These are phyloP conservation scores for Sphecodes monilicornis DNA, from an alignment of 2,888 invertebrate genomes.

Conservation along the genomic window DNA sequence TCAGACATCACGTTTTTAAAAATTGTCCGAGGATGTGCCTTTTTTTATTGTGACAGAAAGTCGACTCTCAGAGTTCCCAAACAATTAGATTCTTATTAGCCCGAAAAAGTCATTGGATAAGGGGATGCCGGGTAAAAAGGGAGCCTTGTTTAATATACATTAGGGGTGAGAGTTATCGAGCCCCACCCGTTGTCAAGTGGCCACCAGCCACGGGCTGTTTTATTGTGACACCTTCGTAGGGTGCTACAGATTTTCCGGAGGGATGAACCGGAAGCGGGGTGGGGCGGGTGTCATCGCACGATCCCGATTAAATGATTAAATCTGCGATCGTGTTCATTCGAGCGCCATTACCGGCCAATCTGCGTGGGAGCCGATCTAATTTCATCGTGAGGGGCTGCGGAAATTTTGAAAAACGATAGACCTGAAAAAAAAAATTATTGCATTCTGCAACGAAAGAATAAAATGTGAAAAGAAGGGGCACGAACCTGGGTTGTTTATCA, in stretches of 20 bases:
- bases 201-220: constrained; percentile 78
- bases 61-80: constrained; percentile 62
- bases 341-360: constrained; percentile 80
- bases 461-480: no score
- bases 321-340: constrained; percentile 75
- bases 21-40: no score
- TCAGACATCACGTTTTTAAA: no score
- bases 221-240: constrained; percentile 79
- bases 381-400: not conserved
- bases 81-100: constrained; percentile 75
- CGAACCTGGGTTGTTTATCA: no score
- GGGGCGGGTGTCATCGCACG: constrained; percentile 67
- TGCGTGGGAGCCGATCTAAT: constrained; percentile 77
- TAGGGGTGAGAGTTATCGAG: constrained; percentile 71
- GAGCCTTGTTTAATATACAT: constrained; percentile 73
- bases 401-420: not conserved
- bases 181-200: constrained; percentile 78
- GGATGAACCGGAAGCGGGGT: constrained; percentile 53
- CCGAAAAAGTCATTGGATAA: constrained; percentile 36
- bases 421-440: not conserved
- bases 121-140: constrained; percentile 37
- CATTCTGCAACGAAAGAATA: no score
- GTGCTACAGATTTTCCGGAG: constrained; percentile 68
- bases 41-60: not conserved
- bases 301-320: constrained; percentile 71